Base-by-base conservation (phyloP, 2,797 vertebrate species). In the Semaprochilodus insignis region DNA sequence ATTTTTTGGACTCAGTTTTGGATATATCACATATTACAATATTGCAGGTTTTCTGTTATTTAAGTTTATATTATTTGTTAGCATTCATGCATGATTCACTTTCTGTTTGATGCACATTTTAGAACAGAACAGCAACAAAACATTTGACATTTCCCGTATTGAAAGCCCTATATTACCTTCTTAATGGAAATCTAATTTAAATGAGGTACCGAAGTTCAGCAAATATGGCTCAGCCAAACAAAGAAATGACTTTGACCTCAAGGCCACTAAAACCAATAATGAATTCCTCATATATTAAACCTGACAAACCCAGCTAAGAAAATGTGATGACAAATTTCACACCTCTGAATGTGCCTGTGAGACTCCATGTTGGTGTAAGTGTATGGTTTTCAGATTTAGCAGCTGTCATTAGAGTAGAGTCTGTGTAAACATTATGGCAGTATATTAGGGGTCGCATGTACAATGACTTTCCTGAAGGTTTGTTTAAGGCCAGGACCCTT, bases 401-500 rank as follows among this genome's bases (percentile, higher is more conserved):
- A 85, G 77, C 78, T 54, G 66, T 55, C 31, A 72, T 83, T 73
- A 85, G 72, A 74, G 73, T 25, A 21, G 40, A 76, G 78, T 84
- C 82, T 86, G 77, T 81, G 78, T 81, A 81, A 86, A 86, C 81
- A 84, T 78, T 74, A 83, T 75, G 81, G 74, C 81, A 84, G 82
- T 86, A 81, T 85, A 85, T 88, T 85, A 85, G 83, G 85, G 87
- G 90, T 87, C 87, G 87, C 79, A 87, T 80, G 88, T 87, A 90
- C 92, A 90, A 91, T 83, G 90, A 87, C 85, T 84, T 86, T 67
- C 85, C 72, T 89, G 86, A 90, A 71, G 87, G 91, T 94, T 93
- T 94, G 92, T 93, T 94, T 94, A 92, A 93, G 90, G 85, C 88
- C 87, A 17, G 83, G 91, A 91, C 90, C 88, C 90, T 73, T 85